phyloP scores from a whole-genome alignment of 2,888 invertebrate species.

The Chromoteleia sp. region DNA sequence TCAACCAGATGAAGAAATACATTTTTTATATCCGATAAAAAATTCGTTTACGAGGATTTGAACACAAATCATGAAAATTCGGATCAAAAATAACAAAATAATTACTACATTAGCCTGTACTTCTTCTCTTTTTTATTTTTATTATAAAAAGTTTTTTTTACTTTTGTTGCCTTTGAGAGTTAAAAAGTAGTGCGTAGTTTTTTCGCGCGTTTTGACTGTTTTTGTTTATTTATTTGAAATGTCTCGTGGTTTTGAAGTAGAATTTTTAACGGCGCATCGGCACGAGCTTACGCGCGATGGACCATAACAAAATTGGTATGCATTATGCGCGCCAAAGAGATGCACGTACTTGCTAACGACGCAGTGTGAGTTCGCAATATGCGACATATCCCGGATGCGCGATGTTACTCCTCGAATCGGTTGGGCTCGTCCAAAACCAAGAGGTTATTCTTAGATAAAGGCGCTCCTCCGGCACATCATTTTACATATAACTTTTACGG shows the following conservation, averaged over 20 bases:
- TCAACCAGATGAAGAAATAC: too few relatives aligned
- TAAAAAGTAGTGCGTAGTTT: too few relatives aligned
- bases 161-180: too few relatives aligned
- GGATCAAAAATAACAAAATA: too few relatives aligned
- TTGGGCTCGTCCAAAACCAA: conserved; percentile 59
- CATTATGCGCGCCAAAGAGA: conserved; percentile 60
- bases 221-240: neutral
- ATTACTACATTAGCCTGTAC: too few relatives aligned
- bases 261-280: conserved; percentile 25
- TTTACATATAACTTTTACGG: conserved; percentile 64
- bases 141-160: too few relatives aligned
- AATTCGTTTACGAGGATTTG: too few relatives aligned
- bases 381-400: conserved; percentile 69
- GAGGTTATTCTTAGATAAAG: conserved; percentile 66
- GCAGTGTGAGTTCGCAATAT: conserved; percentile 54
- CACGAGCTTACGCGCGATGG: conserved; percentile 45
- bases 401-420: conserved; percentile 59
- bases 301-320: conserved; percentile 67
- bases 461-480: conserved; percentile 60
- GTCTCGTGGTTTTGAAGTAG: conserved; percentile 9
- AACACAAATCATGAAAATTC: too few relatives aligned
- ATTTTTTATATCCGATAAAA: too few relatives aligned
- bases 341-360: conserved; percentile 57
- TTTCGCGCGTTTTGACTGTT: neutral
- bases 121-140: too few relatives aligned